A percentile compares a stretch with the other conserved stretches of the same genome.
Evolutionary conservation across 1,140 invertebrate species (phyloP).

Genomic region (Hyles euphorbiae): DNA sequence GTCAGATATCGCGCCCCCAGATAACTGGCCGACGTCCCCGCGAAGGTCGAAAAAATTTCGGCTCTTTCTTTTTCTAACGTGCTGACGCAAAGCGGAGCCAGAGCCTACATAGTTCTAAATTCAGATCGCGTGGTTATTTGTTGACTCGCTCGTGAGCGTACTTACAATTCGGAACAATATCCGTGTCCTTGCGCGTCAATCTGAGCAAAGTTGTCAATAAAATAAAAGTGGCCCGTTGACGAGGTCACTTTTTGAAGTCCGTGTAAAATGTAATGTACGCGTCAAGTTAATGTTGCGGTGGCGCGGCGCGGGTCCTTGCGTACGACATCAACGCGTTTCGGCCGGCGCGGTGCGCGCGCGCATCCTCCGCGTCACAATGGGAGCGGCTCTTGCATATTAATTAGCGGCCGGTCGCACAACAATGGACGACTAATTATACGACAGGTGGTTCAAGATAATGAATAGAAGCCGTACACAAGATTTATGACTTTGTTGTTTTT

Average conservation of each 20-base stretch:
- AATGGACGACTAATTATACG: constrained; percentile 32
- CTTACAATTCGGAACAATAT: constrained; percentile 12
- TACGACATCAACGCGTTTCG: constrained; percentile 54
- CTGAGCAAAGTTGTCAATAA: constrained; percentile 17
- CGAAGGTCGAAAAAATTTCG: constrained; percentile 24
- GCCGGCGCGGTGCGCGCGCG: constrained; percentile 29
- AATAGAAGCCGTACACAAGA: constrained; percentile 9
- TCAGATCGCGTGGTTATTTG: constrained; percentile 19
- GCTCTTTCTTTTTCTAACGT: constrained; percentile 17
- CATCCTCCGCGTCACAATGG: constrained; percentile 31
- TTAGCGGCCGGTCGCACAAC: constrained; percentile 23
- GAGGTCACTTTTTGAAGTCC: not conserved
- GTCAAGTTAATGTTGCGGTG: not conserved
- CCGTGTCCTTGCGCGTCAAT: constrained; percentile 17
- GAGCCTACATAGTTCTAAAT: constrained; percentile 14
- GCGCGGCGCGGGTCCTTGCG: constrained; percentile 35
- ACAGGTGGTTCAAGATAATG: constrained; percentile 28
- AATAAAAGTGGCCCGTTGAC: constrained; percentile 2
- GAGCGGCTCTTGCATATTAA: constrained; percentile 31
- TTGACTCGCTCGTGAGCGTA: constrained; percentile 15
- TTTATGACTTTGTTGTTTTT: constrained; percentile 16
- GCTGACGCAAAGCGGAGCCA: constrained; percentile 3
- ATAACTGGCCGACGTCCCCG: constrained; percentile 44
- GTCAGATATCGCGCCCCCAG: constrained; percentile 44
- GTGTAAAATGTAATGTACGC: constrained; percentile 1